Evolutionary conservation across 2,888 invertebrate species (phyloP), one percentile per base, ranked within the genome.

Genomic region (Dolomedes plantarius): DNA sequence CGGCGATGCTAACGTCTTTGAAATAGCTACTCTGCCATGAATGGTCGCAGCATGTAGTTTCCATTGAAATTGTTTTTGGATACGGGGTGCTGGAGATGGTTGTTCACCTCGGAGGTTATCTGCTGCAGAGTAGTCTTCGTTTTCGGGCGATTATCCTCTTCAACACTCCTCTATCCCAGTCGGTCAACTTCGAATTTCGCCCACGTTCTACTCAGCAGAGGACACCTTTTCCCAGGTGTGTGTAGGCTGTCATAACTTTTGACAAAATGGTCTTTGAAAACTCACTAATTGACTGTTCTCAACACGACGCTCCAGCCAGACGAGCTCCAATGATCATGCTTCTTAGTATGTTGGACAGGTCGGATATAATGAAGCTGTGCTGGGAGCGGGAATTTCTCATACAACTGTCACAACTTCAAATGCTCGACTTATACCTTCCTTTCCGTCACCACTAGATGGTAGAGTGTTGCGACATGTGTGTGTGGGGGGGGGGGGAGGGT

Each of bases 321-420:
- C 41, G 31, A 62, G 46, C 46, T 76, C 67, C 76, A 67, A 76
- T 36, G 16, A 76, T 67, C 67, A 28, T 28, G 56, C 39, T 79
- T 56, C 56, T 32, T 36, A n/a, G 39, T 11, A 39, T 23, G 11
- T 74, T 32, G 1, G 5, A 1, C 7, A 62, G 36, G 16, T 74
- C 7, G 7, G 29, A 16, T 31, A 62, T 13, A 36, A 36, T 36
- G 6, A 11, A 11, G 11, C 36, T 36, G 36, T 36, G 36, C 36
- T 11, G 36, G 36, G 28, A 69, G 41, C 41, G 27, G 19, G 19
- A 23, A 27, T 69, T 69, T 41, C 3, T 36, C 69, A 0, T 27
- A n/a, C n/a, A n/a, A n/a, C n/a, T n/a, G n/a, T n/a, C n/a, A n/a
- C n/a, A n/a, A n/a, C n/a, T n/a, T n/a, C n/a, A n/a, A n/a, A n/a